Evolutionary conservation across 2,113 vertebrate genomes (phyloP).

Genomic region (Irena cyanogastra): DNA sequence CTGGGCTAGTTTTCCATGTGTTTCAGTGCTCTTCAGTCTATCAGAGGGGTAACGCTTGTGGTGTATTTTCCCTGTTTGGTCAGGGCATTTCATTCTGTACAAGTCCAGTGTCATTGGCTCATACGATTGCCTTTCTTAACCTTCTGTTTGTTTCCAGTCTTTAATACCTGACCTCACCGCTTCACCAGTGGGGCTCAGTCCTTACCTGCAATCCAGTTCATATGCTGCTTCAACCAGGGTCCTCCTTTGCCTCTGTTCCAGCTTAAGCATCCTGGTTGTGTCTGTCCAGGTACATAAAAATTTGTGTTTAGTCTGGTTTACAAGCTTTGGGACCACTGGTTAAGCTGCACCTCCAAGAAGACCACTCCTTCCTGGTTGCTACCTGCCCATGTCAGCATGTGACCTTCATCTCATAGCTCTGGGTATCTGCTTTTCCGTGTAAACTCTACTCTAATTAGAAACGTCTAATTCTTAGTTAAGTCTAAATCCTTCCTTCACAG

Average conservation of each 20-base stretch:
- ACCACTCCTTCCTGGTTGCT: background rate
- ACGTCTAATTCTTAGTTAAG: background rate
- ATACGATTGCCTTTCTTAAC: background rate
- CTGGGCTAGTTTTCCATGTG: background rate
- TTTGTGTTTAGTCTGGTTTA: background rate
- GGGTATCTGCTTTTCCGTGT: background rate
- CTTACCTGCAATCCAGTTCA: background rate
- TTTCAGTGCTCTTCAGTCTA: background rate
- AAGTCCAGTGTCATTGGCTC: background rate
- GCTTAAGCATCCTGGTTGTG: accelerated
- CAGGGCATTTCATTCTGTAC: background rate
- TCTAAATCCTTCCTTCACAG: background rate
- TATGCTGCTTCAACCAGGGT: accelerated
- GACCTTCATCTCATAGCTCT: background rate
- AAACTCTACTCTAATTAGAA: background rate
- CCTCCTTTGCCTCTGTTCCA: background rate
- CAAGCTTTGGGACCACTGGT: background rate
- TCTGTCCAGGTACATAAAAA: background rate
- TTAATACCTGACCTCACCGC: background rate
- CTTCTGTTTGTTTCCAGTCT: background rate
- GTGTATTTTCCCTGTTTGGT: background rate
- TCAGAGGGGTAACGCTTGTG: background rate
- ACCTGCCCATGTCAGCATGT: background rate
- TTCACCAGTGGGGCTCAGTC: background rate
- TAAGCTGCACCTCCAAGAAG: background rate